Percentiles rank a stretch among this genome's conserved stretches.
phyloP scores from a whole-genome alignment of 2,113 vertebrate genomes.

The Charadrius vociferus region DNA sequence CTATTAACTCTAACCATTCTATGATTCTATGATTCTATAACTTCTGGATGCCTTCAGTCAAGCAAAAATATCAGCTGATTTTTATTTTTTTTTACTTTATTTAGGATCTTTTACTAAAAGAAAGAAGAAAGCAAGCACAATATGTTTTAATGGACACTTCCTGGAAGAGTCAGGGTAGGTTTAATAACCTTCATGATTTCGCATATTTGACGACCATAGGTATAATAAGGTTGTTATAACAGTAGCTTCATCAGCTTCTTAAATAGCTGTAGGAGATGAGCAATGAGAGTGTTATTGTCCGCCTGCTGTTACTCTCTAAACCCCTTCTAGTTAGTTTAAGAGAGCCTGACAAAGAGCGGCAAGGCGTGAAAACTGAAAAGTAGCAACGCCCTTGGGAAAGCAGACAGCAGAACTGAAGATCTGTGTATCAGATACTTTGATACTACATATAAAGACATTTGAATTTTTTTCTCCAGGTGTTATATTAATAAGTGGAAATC shows the following conservation, averaged over 20 bases:
- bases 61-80: not conserved
- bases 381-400: not conserved
- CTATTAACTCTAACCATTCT: no score
- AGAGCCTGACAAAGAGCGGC: not conserved
- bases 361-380: not conserved
- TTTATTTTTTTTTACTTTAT: no score
- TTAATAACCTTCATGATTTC: not conserved
- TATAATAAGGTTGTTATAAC: not conserved
- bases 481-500: not conserved
- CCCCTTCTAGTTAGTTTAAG: not conserved
- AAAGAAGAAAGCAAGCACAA: not conserved
- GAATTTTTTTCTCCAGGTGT: not conserved
- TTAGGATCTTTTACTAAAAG: not conserved
- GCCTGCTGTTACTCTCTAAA: not conserved
- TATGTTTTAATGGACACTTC: not conserved
- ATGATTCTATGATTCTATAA: no score
- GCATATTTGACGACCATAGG: not conserved
- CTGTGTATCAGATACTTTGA: not conserved
- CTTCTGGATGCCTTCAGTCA: not conserved
- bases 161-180: not conserved
- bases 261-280: not conserved
- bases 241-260: not conserved
- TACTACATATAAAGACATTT: fast-evolving
- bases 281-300: not conserved
- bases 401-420: not conserved